Evolutionary conservation across 2,888 invertebrate species (phyloP).

Genomic region (Mimumesa dahlbomi): DNA sequence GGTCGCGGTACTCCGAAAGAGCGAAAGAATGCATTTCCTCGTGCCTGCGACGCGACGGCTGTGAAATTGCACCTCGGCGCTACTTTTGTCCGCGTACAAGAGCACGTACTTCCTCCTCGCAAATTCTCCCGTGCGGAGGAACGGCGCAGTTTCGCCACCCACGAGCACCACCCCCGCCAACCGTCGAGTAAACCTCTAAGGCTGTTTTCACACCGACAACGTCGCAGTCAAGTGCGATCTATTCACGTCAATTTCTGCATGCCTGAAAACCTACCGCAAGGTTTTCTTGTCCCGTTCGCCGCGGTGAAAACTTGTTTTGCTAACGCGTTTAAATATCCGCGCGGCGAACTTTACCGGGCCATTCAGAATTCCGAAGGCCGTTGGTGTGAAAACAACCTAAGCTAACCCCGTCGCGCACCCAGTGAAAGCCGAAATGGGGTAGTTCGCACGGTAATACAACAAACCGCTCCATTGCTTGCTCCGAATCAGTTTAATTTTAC

Average conservation of each 20-base stretch:
- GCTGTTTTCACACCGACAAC: not conserved
- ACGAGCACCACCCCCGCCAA: conserved; percentile 10
- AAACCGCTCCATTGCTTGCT: conserved; percentile 31
- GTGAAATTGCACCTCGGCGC: conserved; percentile 63
- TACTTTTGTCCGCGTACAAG: conserved; percentile 52
- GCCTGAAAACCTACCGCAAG: too few species aligned
- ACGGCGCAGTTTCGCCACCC: conserved; percentile 37
- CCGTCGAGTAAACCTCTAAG: conserved; percentile 21
- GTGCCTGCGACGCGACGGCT: conserved; percentile 62
- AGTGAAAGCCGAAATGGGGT: conserved; percentile 18
- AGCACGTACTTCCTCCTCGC: conserved; percentile 43
- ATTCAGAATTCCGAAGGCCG: too few species aligned
- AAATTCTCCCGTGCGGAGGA: conserved; percentile 33
- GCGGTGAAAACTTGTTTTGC: too few species aligned
- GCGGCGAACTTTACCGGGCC: too few species aligned
- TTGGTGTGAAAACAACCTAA: too few species aligned
- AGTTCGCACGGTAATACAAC: conserved; percentile 37
- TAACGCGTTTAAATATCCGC: too few species aligned
- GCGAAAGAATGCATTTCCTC: conserved; percentile 63
- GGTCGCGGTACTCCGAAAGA: conserved; percentile 3
- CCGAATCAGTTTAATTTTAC: conserved; percentile 51
- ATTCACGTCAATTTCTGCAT: too few species aligned
- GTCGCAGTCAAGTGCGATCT: too few species aligned
- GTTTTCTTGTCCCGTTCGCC: too few species aligned
- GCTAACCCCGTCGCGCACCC: not conserved